Evolutionary conservation across 37 sponge, comb jelly and placozoan genomes (phyloP).

Genomic region (Haliclona indistincta): DNA sequence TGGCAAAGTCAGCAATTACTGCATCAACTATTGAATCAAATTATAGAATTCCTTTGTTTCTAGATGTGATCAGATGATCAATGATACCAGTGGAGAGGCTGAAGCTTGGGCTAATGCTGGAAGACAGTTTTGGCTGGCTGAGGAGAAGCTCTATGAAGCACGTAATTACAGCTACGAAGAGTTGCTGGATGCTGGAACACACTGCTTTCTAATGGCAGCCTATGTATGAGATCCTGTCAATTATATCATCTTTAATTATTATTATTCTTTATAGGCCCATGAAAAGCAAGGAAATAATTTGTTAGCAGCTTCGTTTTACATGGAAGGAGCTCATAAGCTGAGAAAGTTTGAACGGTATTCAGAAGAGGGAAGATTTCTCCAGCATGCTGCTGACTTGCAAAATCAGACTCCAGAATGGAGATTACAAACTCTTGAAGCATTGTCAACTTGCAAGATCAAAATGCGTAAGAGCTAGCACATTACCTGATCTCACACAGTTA

Average conservation of each 20-base stretch:
- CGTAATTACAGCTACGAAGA: slow-evolving; percentile 54
- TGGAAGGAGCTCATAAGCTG: slow-evolving; percentile 49
- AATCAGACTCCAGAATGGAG: slow-evolving; percentile 40
- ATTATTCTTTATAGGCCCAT: slow-evolving; percentile 28
- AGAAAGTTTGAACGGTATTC: slow-evolving; percentile 39
- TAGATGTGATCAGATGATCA: slow-evolving; percentile 73
- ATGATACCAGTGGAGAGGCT: slow-evolving; percentile 58
- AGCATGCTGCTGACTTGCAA: slow-evolving; percentile 55
- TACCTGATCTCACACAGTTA: no score
- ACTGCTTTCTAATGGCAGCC: slow-evolving; percentile 65
- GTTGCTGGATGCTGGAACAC: slow-evolving; percentile 59
- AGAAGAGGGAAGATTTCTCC: slow-evolving; percentile 41
- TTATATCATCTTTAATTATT: not conserved
- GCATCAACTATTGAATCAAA: not conserved
- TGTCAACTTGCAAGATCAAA: slow-evolving; percentile 47
- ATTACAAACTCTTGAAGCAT: slow-evolving; percentile 48
- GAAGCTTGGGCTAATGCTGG: slow-evolving; percentile 81
- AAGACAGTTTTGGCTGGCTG: slow-evolving; percentile 62
- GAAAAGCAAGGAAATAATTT: slow-evolving; percentile 35
- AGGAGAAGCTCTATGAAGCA: slow-evolving; percentile 36
- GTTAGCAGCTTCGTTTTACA: slow-evolving; percentile 67
- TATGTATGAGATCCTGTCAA: slow-evolving; percentile 24
- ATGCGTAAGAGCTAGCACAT: slow-evolving; percentile 46
- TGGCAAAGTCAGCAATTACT: slow-evolving; percentile 57
- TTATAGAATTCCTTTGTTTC: not conserved